Base-by-base conservation (phyloP, 2,797 vertebrate genomes). In the Monodelphis domestica region DNA sequence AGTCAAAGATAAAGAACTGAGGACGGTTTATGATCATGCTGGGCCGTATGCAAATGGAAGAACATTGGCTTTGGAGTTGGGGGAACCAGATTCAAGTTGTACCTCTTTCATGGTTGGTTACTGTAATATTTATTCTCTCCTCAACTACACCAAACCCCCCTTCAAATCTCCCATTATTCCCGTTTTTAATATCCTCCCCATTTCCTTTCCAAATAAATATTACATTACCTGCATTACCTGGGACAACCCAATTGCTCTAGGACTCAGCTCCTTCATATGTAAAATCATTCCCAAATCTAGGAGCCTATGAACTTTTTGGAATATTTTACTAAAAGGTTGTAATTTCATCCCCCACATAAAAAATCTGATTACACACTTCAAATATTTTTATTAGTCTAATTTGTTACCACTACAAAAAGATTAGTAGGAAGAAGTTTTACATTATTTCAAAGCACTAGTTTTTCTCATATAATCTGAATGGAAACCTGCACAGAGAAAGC, bases 341-440 rank as follows among this genome's bases (percentile, higher is more conserved):
- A 59, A 59, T 59, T 33, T 59, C 12, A 59, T 59, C 57, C 1
- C 12, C 30, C 12, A 59, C 57, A 29, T 59, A 11, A 30, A 33
- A 59, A 59, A 63, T 63, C 59, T 63, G 59, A 63, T 63, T 29
- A 30, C 5, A 50, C 28, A 55, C 88, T 78, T 93, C 15, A 63
- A 92, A 90, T 4, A 3, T 92, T 63, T 59, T 94, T 59, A 78
- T 93, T n/a, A 90, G 57, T 33, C 4, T 26, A 89, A 70, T 45
- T 29, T 78, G 38, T 92, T 78, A 78, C 21, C 70, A 45, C n/a
- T 26, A 78, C 78, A 87, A 70, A 90, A 93, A 94, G 93, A 88
- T 52, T 10, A 53, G 51, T 17, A 53, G 30, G 84, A 91, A 53
- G 59, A 91, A 95, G 63, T 38, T 59, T 53, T 15, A 51, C 24